Conservation (phyloP, 2,113 vertebrate species). For the Spizaetus ornatus region DNA sequence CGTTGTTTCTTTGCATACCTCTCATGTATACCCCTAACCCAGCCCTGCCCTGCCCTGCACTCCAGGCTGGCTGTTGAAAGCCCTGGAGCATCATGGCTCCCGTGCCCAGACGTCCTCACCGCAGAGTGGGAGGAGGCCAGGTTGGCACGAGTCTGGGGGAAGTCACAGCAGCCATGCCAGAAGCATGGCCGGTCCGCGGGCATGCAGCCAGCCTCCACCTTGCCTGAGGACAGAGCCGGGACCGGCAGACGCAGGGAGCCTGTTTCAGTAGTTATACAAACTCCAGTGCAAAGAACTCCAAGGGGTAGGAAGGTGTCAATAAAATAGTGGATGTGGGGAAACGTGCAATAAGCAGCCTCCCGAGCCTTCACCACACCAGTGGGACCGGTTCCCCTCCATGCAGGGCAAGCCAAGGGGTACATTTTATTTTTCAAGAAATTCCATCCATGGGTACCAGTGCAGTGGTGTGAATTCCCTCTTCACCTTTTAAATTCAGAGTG, state of each 20-base stretch:
- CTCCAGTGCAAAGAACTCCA: not conserved
- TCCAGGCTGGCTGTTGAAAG: not conserved
- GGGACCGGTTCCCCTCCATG: not conserved
- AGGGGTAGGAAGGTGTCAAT: not conserved
- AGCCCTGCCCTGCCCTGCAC: not conserved
- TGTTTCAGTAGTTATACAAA: not conserved
- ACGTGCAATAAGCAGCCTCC: slow-evolving; percentile 56
- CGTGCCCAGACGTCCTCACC: not conserved
- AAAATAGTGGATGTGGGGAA: slow-evolving; percentile 36
- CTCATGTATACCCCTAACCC: not conserved
- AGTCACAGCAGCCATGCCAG: not conserved
- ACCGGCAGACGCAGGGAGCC: not conserved
- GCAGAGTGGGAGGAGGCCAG: not conserved
- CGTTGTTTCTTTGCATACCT: not conserved
- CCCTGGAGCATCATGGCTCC: not conserved
- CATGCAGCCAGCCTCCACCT: not conserved
- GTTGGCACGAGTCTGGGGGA: too few relatives aligned
- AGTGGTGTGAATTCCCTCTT: slow-evolving; percentile 39
- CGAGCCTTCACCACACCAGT: not conserved
- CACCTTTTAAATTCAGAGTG: slow-evolving; percentile 29
- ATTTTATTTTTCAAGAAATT: slow-evolving; percentile 26
- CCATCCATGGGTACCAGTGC: slow-evolving; percentile 30
- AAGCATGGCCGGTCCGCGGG: not conserved
- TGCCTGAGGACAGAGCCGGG: not conserved
- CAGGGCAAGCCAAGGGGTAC: slow-evolving; percentile 20